phyloP scores from a whole-genome alignment of 1,140 invertebrate genomes.

The Apocrypta bakeri region DNA sequence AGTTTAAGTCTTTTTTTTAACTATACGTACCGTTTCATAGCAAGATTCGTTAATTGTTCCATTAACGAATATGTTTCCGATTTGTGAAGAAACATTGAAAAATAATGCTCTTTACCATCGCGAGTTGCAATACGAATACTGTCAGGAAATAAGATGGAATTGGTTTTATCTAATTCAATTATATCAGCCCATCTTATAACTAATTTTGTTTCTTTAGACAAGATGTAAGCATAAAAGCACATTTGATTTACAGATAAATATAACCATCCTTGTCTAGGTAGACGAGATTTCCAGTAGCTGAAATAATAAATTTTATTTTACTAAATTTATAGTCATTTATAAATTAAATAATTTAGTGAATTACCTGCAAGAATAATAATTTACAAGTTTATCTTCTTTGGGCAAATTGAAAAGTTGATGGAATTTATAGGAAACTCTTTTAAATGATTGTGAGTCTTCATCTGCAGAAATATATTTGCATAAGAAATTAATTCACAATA shows the following conservation, averaged over 20 bases:
- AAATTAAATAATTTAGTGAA: conserved; percentile 43
- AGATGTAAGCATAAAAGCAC: conserved; percentile 96
- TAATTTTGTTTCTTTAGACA: conserved; percentile 92
- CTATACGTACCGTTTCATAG: conserved; percentile 89
- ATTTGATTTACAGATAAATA: conserved; percentile 97
- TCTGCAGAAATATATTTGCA: conserved; percentile 75
- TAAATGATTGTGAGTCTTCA: conserved; percentile 87
- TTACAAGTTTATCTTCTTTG: conserved; percentile 95
- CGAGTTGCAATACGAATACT: conserved; percentile 90
- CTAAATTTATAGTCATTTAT: neutral
- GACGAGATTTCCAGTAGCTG: conserved; percentile 93
- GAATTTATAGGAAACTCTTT: conserved; percentile 89
- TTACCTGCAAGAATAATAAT: conserved; percentile 95
- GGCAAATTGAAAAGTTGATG: conserved; percentile 92
- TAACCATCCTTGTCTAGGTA: conserved; percentile 96
- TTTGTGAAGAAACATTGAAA: conserved; percentile 93
- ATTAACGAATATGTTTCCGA: conserved; percentile 93
- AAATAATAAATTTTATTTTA: conserved; percentile 65
- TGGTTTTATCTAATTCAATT: conserved; percentile 83
- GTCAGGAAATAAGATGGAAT: conserved; percentile 88
- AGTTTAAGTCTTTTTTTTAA: conserved; percentile 29
- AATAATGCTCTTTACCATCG: conserved; percentile 86
- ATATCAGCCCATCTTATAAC: conserved; percentile 91
- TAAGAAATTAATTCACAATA: conserved; percentile 23
- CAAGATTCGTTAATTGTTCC: conserved; percentile 96